phyloP scores from a whole-genome alignment of 2,113 vertebrate species.

The Pachypanchax playfairii region DNA sequence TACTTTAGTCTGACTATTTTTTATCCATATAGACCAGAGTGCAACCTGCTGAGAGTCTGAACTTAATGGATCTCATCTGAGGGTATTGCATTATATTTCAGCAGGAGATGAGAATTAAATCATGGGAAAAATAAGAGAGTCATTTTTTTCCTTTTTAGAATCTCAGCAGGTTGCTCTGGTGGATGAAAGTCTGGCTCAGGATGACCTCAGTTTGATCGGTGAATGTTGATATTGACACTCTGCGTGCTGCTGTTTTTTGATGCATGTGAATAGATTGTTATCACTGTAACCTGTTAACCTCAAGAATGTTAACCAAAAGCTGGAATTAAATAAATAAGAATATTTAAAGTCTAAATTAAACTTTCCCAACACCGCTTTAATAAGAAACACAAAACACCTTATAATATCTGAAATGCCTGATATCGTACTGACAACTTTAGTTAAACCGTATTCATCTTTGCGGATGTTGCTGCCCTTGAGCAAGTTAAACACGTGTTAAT shows the following conservation, averaged over 20 bases:
- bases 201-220: constrained; percentile 10
- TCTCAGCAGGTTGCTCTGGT: not conserved
- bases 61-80: constrained; percentile 30
- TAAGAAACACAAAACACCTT: no score
- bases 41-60: constrained; percentile 29
- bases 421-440: not conserved
- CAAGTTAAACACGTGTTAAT: not conserved
- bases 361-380: not conserved
- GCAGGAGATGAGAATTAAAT: constrained; percentile 30
- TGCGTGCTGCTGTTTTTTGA: not conserved
- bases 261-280: not conserved
- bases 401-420: not conserved
- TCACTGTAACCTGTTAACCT: not conserved
- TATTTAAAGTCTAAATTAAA: not conserved
- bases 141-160: constrained; percentile 7
- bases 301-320: not conserved
- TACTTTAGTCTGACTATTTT: constrained; percentile 2
- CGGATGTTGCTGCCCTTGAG: not conserved
- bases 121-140: constrained; percentile 18
- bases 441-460: not conserved
- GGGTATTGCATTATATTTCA: constrained; percentile 28
- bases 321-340: not conserved
- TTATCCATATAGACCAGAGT: constrained; percentile 12
- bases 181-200: not conserved
- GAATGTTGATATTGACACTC: not conserved